Percentiles rank a stretch among this genome's conserved stretches.
Evolutionary conservation across 92 coral and sea anemone genomes (phyloP).

Genomic region (Isaurus tuberculatus): DNA sequence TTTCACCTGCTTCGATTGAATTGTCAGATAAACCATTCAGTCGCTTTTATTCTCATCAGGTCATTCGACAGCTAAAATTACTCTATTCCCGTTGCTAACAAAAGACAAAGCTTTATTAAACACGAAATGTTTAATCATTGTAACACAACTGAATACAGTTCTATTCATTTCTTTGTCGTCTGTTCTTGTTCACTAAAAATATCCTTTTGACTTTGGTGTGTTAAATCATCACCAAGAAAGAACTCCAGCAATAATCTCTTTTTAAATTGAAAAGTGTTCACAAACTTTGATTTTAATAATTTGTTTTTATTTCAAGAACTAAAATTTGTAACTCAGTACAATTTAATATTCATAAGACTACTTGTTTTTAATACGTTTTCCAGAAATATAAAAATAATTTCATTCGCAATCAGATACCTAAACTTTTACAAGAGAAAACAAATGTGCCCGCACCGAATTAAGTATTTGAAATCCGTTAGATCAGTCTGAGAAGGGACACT

Average conservation of each 20-base stretch:
- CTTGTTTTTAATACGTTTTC: no score
- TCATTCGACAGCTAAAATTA: constrained; percentile 42
- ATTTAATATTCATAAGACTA: no score
- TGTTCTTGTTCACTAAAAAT: constrained; percentile 3
- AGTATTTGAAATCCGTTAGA: no score
- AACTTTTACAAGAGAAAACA: no score
- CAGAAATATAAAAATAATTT: no score
- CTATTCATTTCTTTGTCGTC: constrained; percentile 1
- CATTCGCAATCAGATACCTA: neutral
- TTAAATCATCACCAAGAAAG: neutral
- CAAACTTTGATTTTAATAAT: constrained; percentile 10
- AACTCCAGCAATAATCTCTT: neutral
- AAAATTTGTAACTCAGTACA: no score
- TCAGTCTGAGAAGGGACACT: no score
- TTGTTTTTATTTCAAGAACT: constrained; percentile 13
- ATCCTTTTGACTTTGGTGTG: neutral
- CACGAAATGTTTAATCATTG: constrained; percentile 10
- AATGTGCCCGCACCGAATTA: no score
- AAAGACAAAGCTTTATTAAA: constrained; percentile 22
- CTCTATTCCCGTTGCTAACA: neutral
- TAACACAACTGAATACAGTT: neutral
- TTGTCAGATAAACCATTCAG: constrained; percentile 13
- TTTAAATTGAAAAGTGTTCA: constrained; percentile 8
- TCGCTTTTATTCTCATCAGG: neutral
- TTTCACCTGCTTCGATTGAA: constrained; percentile 39